Conservation (phyloP, 2,888 invertebrate species). For the Drosophila barbarae region DNA sequence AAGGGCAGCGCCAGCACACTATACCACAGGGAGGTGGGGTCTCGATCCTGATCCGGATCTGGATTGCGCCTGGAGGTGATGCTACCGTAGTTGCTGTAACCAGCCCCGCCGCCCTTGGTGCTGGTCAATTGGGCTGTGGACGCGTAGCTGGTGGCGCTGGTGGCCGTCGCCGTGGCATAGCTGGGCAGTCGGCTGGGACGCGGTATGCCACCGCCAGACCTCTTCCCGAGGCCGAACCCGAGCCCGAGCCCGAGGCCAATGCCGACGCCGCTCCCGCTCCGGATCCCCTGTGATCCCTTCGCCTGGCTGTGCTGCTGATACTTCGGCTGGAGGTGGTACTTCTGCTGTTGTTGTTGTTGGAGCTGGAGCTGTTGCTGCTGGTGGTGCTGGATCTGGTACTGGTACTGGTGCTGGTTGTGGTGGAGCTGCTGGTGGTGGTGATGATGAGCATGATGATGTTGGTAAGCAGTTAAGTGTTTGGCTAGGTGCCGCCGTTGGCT, state of each 20-base stretch:
- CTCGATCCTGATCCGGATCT: conserved; percentile 72
- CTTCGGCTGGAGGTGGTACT: conserved; percentile 16
- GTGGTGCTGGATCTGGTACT: conserved; percentile 31
- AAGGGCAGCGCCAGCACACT: conserved; percentile 94
- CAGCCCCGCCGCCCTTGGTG: conserved; percentile 1
- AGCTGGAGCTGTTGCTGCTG: conserved; percentile 28
- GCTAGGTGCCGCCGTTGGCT: conserved; percentile 78
- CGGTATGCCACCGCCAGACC: conserved; percentile 15
- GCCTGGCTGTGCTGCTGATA: conserved; percentile 13
- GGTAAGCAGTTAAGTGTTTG: conserved; percentile 74
- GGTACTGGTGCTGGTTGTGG: conserved; percentile 22
- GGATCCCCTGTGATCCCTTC: conserved; percentile 8
- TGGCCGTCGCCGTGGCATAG: conserved; percentile 68
- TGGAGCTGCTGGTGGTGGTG: conserved; percentile 49
- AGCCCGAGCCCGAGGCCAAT: background rate
- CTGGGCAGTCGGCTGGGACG: conserved; percentile 56
- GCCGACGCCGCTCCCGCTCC: conserved; percentile 11
- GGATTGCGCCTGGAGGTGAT: conserved; percentile 59
- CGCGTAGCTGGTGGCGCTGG: conserved; percentile 66
- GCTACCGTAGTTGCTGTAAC: conserved; percentile 44
- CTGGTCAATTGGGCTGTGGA: conserved; percentile 66
- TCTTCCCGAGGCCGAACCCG: conserved; percentile 4
- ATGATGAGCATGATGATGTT: conserved; percentile 59
- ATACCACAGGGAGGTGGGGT: conserved; percentile 92
- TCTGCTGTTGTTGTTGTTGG: conserved; percentile 13